Evolutionary conservation across 2,888 invertebrate species (phyloP), one percentile per base, ranked within the genome.

Genomic region (Mimas tiliae): DNA sequence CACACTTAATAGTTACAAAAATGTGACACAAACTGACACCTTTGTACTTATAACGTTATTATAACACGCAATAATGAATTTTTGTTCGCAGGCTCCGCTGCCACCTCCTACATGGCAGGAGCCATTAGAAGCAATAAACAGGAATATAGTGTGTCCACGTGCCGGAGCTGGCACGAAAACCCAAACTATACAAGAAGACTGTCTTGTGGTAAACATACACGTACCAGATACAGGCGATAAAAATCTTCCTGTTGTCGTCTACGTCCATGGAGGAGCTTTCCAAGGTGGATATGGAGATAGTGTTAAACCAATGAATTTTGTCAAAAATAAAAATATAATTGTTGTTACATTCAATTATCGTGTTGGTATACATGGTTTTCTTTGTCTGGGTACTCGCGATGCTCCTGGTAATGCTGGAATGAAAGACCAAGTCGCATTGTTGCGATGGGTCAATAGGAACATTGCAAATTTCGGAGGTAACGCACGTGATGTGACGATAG

Each of bases 261-360:
- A 81, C 58, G 77, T 94, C 1, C 94, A 94, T 62, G 92, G 92
- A 16, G 94, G 93, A 9, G 90, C 81, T 1, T 93, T 83, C 67
- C 77, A 86, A 72, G 51, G 79, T 1, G 93, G 91, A 2, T 79
- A 67, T 48, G 87, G 90, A 0, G 76, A 84, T 67, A 69, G 66
- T 42, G 7, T 76, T 0, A 72, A 75, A 48, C 78, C 77, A 2
- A 80, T 72, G 38, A 81, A 80, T 65, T 66, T 88, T 12, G 76
- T 80, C 0, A 67, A 68, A 2, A 73, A 70, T 0, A 76, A 83
- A 42, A 69, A 86, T 72, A 64, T 87, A 0, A 79, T 89, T 53
- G 70, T 71, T 8, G 85, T 88, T 0, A 82, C 78, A 9, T 87
- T 87, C 68, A 88, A 89, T 64, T 88, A 89, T 63, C 81, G 89